Conservation (phyloP, 2,797 vertebrate species). For the Coreius guichenoti region DNA sequence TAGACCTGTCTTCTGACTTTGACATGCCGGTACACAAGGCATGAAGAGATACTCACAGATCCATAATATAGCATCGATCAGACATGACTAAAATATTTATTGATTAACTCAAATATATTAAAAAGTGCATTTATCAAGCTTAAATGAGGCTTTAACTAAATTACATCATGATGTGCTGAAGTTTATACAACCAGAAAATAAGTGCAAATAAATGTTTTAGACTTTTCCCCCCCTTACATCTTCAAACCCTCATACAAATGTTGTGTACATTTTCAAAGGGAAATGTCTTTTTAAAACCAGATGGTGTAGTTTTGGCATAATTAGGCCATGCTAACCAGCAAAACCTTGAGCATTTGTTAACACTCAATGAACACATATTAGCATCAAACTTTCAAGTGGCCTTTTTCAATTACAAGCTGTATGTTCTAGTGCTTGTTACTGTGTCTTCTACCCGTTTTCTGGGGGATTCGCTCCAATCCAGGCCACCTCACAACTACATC, state of each 20-base stretch:
- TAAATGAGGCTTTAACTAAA: constrained; percentile 47
- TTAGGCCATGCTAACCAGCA: background rate
- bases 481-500: background rate
- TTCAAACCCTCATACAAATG: background rate
- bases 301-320: background rate
- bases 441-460: background rate
- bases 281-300: background rate
- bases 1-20: constrained; percentile 24
- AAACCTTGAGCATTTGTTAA: constrained; percentile 1
- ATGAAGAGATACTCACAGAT: constrained; percentile 1
- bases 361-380: constrained; percentile 7
- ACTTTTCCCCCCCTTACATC: background rate
- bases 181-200: constrained; percentile 3
- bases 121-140: constrained; percentile 39
- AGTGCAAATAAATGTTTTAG: constrained; percentile 18
- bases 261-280: background rate
- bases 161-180: constrained; percentile 18
- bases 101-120: constrained; percentile 31
- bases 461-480: background rate
- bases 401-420: background rate
- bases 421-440: background rate
- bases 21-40: background rate
- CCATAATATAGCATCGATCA: constrained; percentile 14
- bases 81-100: constrained; percentile 19
- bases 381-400: constrained; percentile 15